Conservation (phyloP, 1,140 invertebrate genomes). For the Oryzaephilus surinamensis region DNA sequence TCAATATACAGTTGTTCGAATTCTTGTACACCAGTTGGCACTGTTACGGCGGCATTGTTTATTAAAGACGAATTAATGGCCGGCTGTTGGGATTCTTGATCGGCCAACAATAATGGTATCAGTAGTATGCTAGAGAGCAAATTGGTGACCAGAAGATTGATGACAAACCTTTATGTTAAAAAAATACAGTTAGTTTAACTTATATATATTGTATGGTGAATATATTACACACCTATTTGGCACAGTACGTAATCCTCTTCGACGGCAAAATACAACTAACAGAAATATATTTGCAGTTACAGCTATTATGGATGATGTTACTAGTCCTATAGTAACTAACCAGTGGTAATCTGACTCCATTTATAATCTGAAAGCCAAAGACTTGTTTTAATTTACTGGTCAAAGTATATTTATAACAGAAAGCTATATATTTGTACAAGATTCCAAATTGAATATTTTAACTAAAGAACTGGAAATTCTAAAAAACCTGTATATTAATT, state of each 20-base stretch:
- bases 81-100: slow-evolving; percentile 23
- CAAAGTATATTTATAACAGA: no score
- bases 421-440: no score
- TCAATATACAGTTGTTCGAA: neutral
- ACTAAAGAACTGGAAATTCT: no score
- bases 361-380: slow-evolving; percentile 25
- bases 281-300: slow-evolving; percentile 43
- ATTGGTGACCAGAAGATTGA: slow-evolving; percentile 57
- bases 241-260: slow-evolving; percentile 33
- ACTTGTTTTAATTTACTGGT: no score
- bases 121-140: slow-evolving; percentile 50
- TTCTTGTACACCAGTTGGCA: neutral
- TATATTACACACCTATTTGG: slow-evolving; percentile 33
- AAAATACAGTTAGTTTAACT: slow-evolving; percentile 19
- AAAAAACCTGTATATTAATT: no score
- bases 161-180: slow-evolving; percentile 49
- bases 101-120: slow-evolving; percentile 46
- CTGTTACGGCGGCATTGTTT: neutral
- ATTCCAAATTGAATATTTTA: no score
- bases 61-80: neutral
- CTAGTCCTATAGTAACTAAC: slow-evolving; percentile 26
- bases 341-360: slow-evolving; percentile 30
- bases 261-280: slow-evolving; percentile 44
- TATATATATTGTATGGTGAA: neutral
- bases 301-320: slow-evolving; percentile 33